Evolutionary conservation across 2,113 vertebrate species (phyloP).

Genomic region (Sapayoa aenigma): DNA sequence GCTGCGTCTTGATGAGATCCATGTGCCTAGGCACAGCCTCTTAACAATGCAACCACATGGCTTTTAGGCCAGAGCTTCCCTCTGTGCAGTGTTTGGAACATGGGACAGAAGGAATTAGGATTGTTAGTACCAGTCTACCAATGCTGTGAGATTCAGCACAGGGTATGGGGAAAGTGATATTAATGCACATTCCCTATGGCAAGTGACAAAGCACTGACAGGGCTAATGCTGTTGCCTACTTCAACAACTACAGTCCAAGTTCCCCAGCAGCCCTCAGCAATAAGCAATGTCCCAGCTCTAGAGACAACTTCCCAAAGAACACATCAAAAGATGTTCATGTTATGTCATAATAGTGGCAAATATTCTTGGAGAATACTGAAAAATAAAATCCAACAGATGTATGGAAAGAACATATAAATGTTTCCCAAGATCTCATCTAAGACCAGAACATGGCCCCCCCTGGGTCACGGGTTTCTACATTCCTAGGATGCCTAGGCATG

Average conservation of each 20-base stretch:
- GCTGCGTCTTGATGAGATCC: not conserved
- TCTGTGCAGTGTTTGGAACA: not conserved
- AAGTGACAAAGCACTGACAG: not conserved
- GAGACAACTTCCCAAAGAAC: not conserved
- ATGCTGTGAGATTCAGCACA: not conserved
- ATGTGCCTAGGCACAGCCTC: rapidly evolving
- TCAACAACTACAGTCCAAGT: not conserved
- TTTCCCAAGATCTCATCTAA: conserved; percentile 13
- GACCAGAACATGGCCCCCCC: not conserved
- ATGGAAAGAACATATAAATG: not conserved
- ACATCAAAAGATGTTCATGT: not conserved
- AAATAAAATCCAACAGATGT: not conserved
- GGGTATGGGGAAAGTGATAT: not conserved
- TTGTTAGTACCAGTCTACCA: not conserved
- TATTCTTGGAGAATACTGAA: not conserved
- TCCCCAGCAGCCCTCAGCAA: not conserved
- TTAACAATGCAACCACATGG: rapidly evolving
- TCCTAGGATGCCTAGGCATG: conserved; percentile 23
- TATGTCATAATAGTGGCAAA: not conserved
- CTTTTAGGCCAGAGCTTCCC: not conserved
- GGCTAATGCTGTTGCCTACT: not conserved
- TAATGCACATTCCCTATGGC: not conserved
- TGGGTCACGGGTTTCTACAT: conserved; percentile 15
- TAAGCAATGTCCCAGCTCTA: not conserved
- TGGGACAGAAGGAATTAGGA: not conserved